These are phyloP conservation scores for Enteromius anoplus DNA, from an alignment of 2,797 vertebrate species.

Conservation along the genomic window DNA sequence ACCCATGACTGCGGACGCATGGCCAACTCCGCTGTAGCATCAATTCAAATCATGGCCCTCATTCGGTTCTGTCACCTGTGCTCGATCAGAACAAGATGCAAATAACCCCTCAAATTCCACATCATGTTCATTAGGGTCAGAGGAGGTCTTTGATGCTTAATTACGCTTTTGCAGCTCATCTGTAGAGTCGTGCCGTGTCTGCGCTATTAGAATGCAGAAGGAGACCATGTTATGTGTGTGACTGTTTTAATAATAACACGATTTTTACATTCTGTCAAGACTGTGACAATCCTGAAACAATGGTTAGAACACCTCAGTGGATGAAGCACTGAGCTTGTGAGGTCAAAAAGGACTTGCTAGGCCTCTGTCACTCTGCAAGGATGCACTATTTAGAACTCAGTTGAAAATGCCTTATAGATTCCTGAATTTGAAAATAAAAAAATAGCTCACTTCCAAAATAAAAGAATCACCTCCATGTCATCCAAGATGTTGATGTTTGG, in stretches of 20 bases:
- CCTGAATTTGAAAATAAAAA: not conserved
- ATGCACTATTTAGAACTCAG: not conserved
- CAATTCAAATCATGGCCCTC: conserved; percentile 49
- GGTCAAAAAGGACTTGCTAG: not conserved
- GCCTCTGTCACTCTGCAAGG: not conserved
- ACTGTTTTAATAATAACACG: conserved; percentile 49
- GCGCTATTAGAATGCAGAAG: conserved; percentile 14
- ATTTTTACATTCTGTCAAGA: not conserved
- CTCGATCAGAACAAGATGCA: conserved; percentile 52
- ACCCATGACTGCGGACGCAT: conserved; percentile 15
- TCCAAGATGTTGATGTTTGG: too few relatives aligned
- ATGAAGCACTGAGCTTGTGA: not conserved
- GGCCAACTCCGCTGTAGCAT: conserved; percentile 27
- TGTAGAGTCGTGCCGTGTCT: not conserved
- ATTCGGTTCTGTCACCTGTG: conserved; percentile 50
- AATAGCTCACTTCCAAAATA: not conserved
- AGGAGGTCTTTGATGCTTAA: conserved; percentile 51
- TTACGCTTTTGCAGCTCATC: conserved; percentile 40
- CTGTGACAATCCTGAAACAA: not conserved
- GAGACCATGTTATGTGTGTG: conserved; percentile 27
- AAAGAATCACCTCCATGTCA: not conserved
- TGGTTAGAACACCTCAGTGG: not conserved
- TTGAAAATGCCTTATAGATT: not conserved
- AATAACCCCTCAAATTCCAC: conserved; percentile 47
- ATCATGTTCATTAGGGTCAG: conserved; percentile 52